A percentile compares a stretch with the other conserved stretches of the same genome.
Evolutionary conservation across 1,140 invertebrate genomes (phyloP).

Genomic region (Diorhabda sublineata): DNA sequence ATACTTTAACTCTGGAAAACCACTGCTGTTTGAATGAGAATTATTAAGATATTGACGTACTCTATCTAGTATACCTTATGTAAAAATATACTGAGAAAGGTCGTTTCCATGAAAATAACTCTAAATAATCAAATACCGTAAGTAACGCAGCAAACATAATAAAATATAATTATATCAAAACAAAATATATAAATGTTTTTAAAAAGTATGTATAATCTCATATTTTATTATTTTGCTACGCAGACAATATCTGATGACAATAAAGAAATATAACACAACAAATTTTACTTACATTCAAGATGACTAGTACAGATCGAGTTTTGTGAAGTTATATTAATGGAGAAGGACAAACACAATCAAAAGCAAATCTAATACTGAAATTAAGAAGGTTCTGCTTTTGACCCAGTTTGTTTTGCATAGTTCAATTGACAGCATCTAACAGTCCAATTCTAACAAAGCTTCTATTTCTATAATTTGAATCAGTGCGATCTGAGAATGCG

Average conservation of each 20-base stretch:
- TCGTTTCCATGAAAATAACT: not conserved
- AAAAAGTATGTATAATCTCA: not conserved
- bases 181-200: not conserved
- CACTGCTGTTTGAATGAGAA: no score
- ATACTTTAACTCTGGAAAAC: no score
- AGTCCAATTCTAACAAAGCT: not conserved
- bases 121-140: not conserved
- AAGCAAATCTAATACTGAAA: slow-evolving; percentile 30
- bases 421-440: not conserved
- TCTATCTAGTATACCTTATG: no score
- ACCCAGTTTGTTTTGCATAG: slow-evolving; percentile 5
- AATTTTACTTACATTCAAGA: slow-evolving; percentile 43
- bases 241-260: slow-evolving; percentile 11
- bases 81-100: no score
- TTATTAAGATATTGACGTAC: no score
- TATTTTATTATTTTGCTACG: slow-evolving; percentile 17
- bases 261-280: slow-evolving; percentile 38
- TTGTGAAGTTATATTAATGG: slow-evolving; percentile 27
- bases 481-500: not conserved
- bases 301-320: slow-evolving; percentile 46
- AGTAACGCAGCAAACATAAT: not conserved
- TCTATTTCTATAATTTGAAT: not conserved
- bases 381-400: slow-evolving; percentile 24
- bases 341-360: slow-evolving; percentile 25
- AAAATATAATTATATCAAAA: not conserved